A percentile compares a stretch with the other conserved stretches of the same genome.
Conservation (phyloP, 2,113 vertebrate species). For the Burhinus bistriatus region DNA sequence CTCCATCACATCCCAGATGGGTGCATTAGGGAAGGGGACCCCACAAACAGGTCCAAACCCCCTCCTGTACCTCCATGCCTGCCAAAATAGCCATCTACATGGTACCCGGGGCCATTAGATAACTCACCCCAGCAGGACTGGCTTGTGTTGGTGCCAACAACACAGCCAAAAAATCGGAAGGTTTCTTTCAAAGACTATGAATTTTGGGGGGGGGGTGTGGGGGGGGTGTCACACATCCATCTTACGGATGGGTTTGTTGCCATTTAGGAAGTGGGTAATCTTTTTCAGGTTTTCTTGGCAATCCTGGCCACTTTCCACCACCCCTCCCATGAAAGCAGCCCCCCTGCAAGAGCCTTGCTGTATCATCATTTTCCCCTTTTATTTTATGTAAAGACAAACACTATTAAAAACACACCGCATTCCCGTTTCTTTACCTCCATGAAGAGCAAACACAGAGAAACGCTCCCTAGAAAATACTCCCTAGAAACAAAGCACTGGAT, state of each 20-base stretch:
- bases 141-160: neutral
- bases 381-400: neutral
- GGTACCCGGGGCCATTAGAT: neutral
- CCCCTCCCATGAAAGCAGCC: neutral
- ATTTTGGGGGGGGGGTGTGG: neutral
- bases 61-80: neutral
- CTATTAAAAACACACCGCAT: neutral
- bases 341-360: neutral
- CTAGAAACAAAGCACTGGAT: accelerated
- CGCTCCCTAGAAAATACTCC: neutral
- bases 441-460: constrained; percentile 13
- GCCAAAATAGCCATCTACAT: neutral
- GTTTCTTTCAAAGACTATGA: neutral
- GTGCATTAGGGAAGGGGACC: neutral
- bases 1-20: neutral
- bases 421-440: neutral
- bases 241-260: neutral
- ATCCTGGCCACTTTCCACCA: neutral
- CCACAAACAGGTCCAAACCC: neutral
- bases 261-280: neutral
- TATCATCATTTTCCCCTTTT: neutral
- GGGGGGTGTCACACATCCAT: neutral
- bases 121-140: neutral
- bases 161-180: neutral
- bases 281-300: neutral